Conservation (phyloP, 2,888 invertebrate species). For the Heliconius ismenius region DNA sequence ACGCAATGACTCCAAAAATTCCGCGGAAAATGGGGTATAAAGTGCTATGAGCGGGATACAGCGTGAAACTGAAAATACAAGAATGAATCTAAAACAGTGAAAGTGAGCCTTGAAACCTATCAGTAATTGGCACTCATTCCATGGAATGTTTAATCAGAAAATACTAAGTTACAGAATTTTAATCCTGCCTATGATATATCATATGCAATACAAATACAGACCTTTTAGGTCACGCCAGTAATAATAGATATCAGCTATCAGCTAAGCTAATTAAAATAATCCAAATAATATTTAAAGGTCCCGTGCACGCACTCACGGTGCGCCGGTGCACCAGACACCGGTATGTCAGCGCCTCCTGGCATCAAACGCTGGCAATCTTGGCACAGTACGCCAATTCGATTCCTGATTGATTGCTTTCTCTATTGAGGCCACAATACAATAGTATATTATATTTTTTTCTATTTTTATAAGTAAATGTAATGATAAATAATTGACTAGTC, state of each 20-base stretch:
- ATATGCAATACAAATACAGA: not conserved
- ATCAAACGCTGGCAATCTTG: slow-evolving; percentile 28
- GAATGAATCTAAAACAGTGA: too few species aligned
- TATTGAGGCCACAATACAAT: slow-evolving; percentile 18
- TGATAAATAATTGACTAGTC: not conserved
- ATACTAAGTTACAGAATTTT: too few species aligned
- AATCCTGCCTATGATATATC: too few species aligned
- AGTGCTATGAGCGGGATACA: too few species aligned
- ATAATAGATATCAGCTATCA: slow-evolving; percentile 1
- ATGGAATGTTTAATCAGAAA: too few species aligned
- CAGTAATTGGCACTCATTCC: too few species aligned
- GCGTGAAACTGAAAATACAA: too few species aligned
- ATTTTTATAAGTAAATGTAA: not conserved
- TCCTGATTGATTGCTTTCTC: slow-evolving; percentile 37
- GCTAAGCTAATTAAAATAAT: slow-evolving; percentile 30
- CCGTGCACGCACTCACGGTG: not conserved
- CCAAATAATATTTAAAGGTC: slow-evolving; percentile 13
- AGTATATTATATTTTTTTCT: not conserved
- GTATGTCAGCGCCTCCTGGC: slow-evolving; percentile 23
- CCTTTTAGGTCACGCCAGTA: not conserved
- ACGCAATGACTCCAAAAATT: too few species aligned
- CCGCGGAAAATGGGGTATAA: too few species aligned
- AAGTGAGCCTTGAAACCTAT: too few species aligned
- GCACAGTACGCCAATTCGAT: slow-evolving; percentile 30
- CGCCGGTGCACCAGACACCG: slow-evolving; percentile 4